Evolutionary conservation across 2,113 vertebrate genomes (phyloP).

Genomic region (western clawed frog (Xenopus tropicalis)): UCB_Xtro_10.0 CM004443.2:205114501-205115000

Average conservation of each 20-base stretch:
- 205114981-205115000: too few species aligned
- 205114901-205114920: not conserved
- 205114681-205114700: not conserved
- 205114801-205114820: not conserved
- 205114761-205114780: not conserved
- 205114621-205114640: not conserved
- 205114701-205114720: not conserved
- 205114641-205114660: accelerated
- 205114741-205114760: not conserved
- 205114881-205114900: not conserved
- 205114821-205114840: not conserved
- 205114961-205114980: too few species aligned
- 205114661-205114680: too few species aligned
- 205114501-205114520: not conserved
- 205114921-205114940: not conserved
- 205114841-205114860: not conserved
- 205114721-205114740: not conserved
- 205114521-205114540: not conserved
- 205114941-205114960: too few species aligned
- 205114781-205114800: not conserved
- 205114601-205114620: not conserved
- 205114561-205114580: too few species aligned
- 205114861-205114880: not conserved
- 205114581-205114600: too few species aligned
- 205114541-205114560: not conserved